These are phyloP conservation scores for Imbricaverruca yamaguchii DNA, from an alignment of 2,888 invertebrate species.

Conservation along the genomic window DNA sequence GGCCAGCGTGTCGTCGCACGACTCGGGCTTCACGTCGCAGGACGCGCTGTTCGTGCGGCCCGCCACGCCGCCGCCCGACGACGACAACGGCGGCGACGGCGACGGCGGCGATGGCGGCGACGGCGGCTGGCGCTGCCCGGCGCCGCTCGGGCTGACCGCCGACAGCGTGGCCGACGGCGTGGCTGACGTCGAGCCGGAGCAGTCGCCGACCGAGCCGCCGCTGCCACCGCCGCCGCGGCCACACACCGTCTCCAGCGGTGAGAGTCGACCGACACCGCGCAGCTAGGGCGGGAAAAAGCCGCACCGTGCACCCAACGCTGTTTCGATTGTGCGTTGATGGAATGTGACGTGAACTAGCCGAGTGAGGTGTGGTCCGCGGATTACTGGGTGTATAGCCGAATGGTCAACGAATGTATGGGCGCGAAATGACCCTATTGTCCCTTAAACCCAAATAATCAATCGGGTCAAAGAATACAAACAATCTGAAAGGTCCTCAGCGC, in stretches of 20 bases:
- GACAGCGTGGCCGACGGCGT: neutral
- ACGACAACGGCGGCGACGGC: neutral
- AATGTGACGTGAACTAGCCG: too few species aligned
- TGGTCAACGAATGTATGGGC: too few species aligned
- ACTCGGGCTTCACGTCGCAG: slow-evolving; percentile 86
- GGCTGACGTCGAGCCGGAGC: neutral
- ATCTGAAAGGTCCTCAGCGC: too few species aligned
- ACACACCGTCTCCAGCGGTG: slow-evolving; percentile 16
- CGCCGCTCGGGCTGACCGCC: slow-evolving; percentile 36
- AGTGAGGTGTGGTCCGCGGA: too few species aligned
- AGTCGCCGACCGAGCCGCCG: neutral
- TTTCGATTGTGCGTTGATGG: too few species aligned
- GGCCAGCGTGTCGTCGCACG: slow-evolving; percentile 59
- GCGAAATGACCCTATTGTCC: too few species aligned
- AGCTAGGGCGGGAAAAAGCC: too few species aligned
- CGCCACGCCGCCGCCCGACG: slow-evolving; percentile 8
- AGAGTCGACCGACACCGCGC: neutral
- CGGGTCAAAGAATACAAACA: too few species aligned
- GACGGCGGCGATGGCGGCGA: neutral
- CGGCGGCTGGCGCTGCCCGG: slow-evolving; percentile 46
- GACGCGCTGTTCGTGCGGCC: slow-evolving; percentile 56
- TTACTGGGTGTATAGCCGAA: too few species aligned
- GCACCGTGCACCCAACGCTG: too few species aligned
- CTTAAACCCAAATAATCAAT: too few species aligned
- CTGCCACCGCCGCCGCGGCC: slow-evolving; percentile 22